These are phyloP conservation scores for Dufourea novaeangliae DNA, from an alignment of 1,140 invertebrate species.

Conservation along the genomic window DNA sequence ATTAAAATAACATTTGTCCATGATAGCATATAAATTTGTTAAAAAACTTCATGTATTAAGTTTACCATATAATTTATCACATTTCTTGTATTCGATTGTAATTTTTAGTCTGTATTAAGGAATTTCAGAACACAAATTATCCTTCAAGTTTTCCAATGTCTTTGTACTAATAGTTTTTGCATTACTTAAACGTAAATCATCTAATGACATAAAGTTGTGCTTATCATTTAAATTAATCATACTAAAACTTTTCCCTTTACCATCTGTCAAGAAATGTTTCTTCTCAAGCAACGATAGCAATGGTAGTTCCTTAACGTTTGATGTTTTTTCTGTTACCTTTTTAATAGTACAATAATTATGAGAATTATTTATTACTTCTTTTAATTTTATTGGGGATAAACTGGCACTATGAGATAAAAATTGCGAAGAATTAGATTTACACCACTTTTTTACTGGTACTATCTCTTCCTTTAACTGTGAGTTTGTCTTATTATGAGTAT, in stretches of 20 bases:
- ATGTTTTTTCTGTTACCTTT: constrained; percentile 33
- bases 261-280: constrained; percentile 37
- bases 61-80: constrained; percentile 35
- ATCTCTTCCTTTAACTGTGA: background rate
- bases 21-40: background rate
- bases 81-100: constrained; percentile 39
- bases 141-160: constrained; percentile 69
- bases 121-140: constrained; percentile 69
- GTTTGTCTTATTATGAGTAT: background rate
- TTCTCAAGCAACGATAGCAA: constrained; percentile 72
- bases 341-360: constrained; percentile 28
- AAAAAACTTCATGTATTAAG: background rate
- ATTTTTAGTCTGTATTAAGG: constrained; percentile 10
- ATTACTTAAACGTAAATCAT: constrained; percentile 68
- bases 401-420: constrained; percentile 39
- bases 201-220: constrained; percentile 66
- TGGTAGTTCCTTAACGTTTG: constrained; percentile 73
- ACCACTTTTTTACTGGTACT: background rate
- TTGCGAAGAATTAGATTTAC: constrained; percentile 38
- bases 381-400: constrained; percentile 67
- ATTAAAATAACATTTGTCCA: background rate
- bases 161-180: constrained; percentile 73
- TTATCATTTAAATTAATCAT: constrained; percentile 74
- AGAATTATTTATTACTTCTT: constrained; percentile 25
- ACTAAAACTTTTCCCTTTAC: constrained; percentile 73